phyloP scores from a whole-genome alignment of 2,888 invertebrate genomes.

The Lomographa bimaculata region DNA sequence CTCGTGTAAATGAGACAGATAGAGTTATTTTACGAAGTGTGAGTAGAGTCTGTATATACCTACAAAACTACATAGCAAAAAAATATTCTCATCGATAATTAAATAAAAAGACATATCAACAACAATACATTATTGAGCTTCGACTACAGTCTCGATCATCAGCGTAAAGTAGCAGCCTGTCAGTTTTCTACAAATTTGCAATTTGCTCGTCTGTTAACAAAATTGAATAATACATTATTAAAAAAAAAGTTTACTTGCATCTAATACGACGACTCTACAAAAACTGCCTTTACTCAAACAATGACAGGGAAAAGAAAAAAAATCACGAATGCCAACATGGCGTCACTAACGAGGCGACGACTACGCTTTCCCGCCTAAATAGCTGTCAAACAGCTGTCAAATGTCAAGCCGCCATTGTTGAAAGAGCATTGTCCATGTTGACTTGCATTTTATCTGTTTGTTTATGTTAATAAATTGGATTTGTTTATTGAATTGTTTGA shows the following conservation, averaged over 20 bases:
- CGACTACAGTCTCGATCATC: no score
- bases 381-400: constrained; percentile 58
- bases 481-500: constrained; percentile 18
- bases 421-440: constrained; percentile 24
- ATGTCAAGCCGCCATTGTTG: constrained; percentile 48
- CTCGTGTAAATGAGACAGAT: no score
- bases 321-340: constrained; percentile 55
- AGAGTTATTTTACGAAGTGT: no score
- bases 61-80: no score
- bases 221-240: no score
- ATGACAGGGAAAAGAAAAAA: constrained; percentile 33
- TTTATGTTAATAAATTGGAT: constrained; percentile 20
- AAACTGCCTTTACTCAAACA: constrained; percentile 26
- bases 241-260: neutral
- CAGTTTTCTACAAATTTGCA: no score
- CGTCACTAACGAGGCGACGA: constrained; percentile 64
- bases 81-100: no score
- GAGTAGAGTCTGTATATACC: no score
- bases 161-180: no score
- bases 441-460: constrained; percentile 25
- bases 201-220: no score
- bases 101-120: no score
- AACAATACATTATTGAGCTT: no score
- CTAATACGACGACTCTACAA: neutral
- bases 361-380: constrained; percentile 64